Base-by-base conservation (phyloP, 2,113 vertebrate species). In the Candoia aspera region DNA sequence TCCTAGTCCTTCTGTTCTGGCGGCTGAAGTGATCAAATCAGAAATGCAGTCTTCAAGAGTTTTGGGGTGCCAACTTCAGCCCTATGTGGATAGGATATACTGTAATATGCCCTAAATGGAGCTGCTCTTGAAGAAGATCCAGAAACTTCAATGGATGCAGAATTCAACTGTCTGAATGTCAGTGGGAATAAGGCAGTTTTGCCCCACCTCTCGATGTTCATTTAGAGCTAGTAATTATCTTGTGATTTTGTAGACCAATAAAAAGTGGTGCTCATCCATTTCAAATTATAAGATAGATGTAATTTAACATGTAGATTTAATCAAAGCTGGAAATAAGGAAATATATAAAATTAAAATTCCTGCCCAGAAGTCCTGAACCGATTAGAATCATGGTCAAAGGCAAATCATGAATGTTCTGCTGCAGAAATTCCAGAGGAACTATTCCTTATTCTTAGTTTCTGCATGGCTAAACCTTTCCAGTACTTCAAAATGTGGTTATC, bases 361-460 rank as follows among this genome's bases (percentile, higher is more conserved):
- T 89, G 57, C n/a, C 10, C 87, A 68, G 54, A 88, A 59, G 68
- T 68, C 42, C 42, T 84, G 54, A 92, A 84, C 9, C 84, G 64
- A 88, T 88, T 88, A 53, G 29, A 84, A 88, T 91, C 60, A 57
- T 21, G 13, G 42, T 68, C 53, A 91, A 73, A 87, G 49, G 60
- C 13, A 23, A 53, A 46, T 84, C 54, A 13, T 42, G 29, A 60
- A 84, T 84, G 6, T 89, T 57, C 49, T 92, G 57, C 68, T 29
- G 8, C 84, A 53, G 42, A 62, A 60, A 84, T 83, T 59, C 19
- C 86, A 83, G 17, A 88, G 64, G 29, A 62, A 46, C 4, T 59
- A 19, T 53, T 84, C 42, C 24, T 87, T 84, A 24, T 46, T 33
- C 57, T 62, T 79, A 62, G 68, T 21, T 79, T n/a, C 3, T 91